Base-by-base conservation (phyloP, 2,113 vertebrate genomes). In the Tiliqua scincoides region DNA sequence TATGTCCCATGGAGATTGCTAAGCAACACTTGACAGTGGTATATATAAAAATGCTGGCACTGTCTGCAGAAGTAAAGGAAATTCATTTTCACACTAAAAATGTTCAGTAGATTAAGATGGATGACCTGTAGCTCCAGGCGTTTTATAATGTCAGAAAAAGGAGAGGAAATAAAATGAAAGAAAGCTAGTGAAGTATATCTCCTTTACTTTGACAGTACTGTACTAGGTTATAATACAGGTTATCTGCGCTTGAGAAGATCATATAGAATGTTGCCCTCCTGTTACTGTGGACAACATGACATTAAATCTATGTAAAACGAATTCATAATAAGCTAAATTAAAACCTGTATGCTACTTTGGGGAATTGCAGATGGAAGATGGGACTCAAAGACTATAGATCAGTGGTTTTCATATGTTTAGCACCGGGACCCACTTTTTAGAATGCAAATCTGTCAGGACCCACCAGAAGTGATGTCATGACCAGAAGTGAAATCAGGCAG, bases 1-100 rank as follows among this genome's bases (percentile, higher is more conserved):
- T 71, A 48, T 85, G 11, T 35, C 37, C 84, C 84, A 62, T 72
- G 62, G 30, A 62, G 76, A 80, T 86, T 86, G 84, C 77, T 86
- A 86, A 80, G 54, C 84, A 86, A 86, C 57, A 63, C 76, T 61
- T 85, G 75, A 85, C 67, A 79, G 75, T 35, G 23, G 62, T 77
- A 59, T 77, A 54, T 85, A 62, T 79, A 62, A 40, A 67, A 86
- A 80, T 35, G 35, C 37, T 72, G 27, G 32, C 67, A 86, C 67
- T 85, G 37, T 79, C 84, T 79, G n/a, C 67, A 32, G 67, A 85
- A n/a, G 65, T 72, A 79, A 72, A 79, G 72, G 43, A 27, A 54
- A 79, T 79, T 86, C 67, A 86, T 71, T 85, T 85, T 85, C 73
- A 54, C 72, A 76, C 62, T 35, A 62, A 72, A 54, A 76, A 63